Evolutionary conservation across 92 coral and sea anemone genomes (phyloP), one percentile per base, ranked within the genome.

Genomic region (Siderastrea radians): DNA sequence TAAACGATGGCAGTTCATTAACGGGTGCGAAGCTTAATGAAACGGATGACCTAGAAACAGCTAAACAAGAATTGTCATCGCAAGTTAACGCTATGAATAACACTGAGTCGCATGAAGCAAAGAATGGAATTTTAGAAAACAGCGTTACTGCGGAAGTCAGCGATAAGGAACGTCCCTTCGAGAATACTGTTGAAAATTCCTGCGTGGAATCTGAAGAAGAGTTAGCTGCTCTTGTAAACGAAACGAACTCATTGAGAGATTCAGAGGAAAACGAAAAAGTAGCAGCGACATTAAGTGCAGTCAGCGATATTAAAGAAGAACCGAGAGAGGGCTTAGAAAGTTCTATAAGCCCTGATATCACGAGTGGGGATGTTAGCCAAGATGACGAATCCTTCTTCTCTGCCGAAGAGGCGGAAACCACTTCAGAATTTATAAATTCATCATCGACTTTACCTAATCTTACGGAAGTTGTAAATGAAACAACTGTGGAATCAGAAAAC

Each of bases 321-420:
- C 50, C 1, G 61, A 59, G 17, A 44, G 55, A 13, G 51, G 77
- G 77, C 17, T 53, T 68, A 9, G 87, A 61, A 73, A 74, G 44
- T 49, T 73, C 80, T 44, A 51, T n/a, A 8, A 83, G 80, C 64
- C 72, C 80, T 11, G 77, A 82, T 11, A 68, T 55, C 43, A 46
- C 68, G 43, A 59, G 81, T 71, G 78, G 77, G 6, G 7, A 44
- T 7, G 38, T 19, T 43, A 77, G 86, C 15, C 87, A 73, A 16
- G 87, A 83, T 61, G 87, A 83, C 13, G 87, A 83, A 15, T 83
- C 87, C 2, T 83, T 83, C 51, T 83, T 59, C 50, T 83, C 87
- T 12, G 87, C 87, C 78, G 87, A 74, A 17, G 87, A 72, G 79
- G 73, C 79, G 61, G 87, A 72, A 72, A 83, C 74, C 38, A 47